Base-by-base conservation (phyloP, 2,113 vertebrate genomes). In the Varanus komodoensis region DNA sequence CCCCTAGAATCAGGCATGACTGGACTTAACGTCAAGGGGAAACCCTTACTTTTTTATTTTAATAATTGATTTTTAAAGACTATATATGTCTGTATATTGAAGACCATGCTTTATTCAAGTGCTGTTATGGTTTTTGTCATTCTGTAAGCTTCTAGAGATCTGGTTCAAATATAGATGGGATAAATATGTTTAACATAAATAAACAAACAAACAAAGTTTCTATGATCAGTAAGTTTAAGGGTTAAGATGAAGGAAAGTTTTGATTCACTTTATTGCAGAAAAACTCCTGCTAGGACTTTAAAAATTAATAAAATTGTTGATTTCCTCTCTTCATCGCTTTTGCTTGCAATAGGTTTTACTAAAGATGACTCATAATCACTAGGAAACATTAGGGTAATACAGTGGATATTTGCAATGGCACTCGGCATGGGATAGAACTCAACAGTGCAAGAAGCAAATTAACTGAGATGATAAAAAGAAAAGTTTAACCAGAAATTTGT, bases 281-380 rank as follows among this genome's bases (percentile, higher is more conserved):
- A 8, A 57, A 71, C 68, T 61, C 67, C 87, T 74, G 52, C 14
- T 32, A 74, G 34, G 25, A 74, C 25, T 82, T 89, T 34, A 75
- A 52, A 64, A 50, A 68, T 69, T 77, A 84, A 67, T 34, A 78
- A 23, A 68, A 84, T 17, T 84, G 82, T 78, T 68, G 82, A 84
- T 89, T 84, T 78, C 71, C 84, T 84, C 57, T 78, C 82, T 84
- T 89, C 81, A 84, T 89, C 44, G 38, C 38, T 78, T 78, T 83
- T 77, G 73, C 88, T 21, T 84, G 82, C 82, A 89, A 78, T 61
- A 78, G 82, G 29, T 89, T 64, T 84, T 68, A 50, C 44, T 34
- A 77, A 89, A 50, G 57, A 78, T 89, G 44, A 89, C 38, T 79
- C 73, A 84, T 68, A 84, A 84, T 84, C 32, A 29, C 57, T 78